Base-by-base conservation (phyloP, 2,113 vertebrate genomes). In the Octodon degus region DNA sequence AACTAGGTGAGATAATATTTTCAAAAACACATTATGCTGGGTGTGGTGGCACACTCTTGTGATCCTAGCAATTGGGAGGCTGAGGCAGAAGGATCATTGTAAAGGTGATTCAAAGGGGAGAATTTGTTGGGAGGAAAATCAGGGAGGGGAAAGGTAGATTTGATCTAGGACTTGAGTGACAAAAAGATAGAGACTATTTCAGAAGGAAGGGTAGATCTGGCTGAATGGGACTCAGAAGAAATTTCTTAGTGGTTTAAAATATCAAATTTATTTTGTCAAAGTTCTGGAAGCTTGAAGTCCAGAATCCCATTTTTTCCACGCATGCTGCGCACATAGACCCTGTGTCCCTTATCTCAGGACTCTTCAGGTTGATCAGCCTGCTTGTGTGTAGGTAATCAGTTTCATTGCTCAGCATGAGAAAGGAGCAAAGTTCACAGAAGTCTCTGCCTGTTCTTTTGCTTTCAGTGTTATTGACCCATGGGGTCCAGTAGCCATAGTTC, bases 401-500 rank as follows among this genome's bases (percentile, higher is more conserved):
- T 67, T 87, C 55, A 68, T 58, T 65, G 63, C 70, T 67, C 30
- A 81, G 17, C 50, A 30, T 68, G 47, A 95, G 72, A 95, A 95
- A 95, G 77, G 47, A 93, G 32, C 63, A 65, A 1, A 87, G 34
- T 65, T 93, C 27, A 67, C 55, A 89, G 67, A 84, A 95, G 40
- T 40, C 27, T 60, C 16, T 88, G 70, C 34, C 30, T 40, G 2
- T 89, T 82, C 47, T 34, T 86, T 91, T 65, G 22, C 20, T 2
- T 82, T 96, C 25, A 34, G 20, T 86, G 2, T 84, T 50, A 14
- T 47, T 95, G 74, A 85, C 20, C 17, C 43, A 0, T 22, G 34
- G 65, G 70, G 65, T 92, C 83, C 72, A 76, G 17, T 76, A 93
- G 50, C 22, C 65, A 63, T 70, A 74, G 25, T 76, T 93, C 58